Conservation (phyloP, 2,113 vertebrate genomes). For the Platichthys stellatus region DNA sequence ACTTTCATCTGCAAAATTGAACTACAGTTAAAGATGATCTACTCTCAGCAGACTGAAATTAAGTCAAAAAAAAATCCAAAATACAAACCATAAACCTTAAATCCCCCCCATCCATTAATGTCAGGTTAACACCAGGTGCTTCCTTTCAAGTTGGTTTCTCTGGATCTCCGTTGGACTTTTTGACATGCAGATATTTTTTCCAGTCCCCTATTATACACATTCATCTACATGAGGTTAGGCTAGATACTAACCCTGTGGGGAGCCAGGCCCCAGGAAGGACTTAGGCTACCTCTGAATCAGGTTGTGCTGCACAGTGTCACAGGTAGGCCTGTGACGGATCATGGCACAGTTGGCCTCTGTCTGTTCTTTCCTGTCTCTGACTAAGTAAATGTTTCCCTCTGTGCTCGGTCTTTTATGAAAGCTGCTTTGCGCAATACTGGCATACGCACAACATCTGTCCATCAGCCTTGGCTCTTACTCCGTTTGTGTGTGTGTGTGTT, state of each 20-base stretch:
- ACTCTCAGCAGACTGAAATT: constrained; percentile 17
- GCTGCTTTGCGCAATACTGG: constrained; percentile 64
- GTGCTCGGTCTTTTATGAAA: constrained; percentile 67
- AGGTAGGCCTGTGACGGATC: constrained; percentile 67
- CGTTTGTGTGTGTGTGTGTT: constrained; percentile 18
- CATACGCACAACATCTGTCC: constrained; percentile 70
- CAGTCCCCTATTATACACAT: background rate
- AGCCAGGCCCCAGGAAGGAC: constrained; percentile 41
- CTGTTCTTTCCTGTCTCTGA: constrained; percentile 74
- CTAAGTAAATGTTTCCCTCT: constrained; percentile 79
- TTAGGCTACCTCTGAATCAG: constrained; percentile 51
- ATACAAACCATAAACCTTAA: constrained; percentile 21
- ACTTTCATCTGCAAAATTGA: constrained; percentile 8
- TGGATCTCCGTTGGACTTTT: constrained; percentile 8
- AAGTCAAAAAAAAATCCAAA: background rate
- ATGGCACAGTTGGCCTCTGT: constrained; percentile 64
- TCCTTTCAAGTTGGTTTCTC: constrained; percentile 15
- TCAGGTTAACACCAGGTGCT: constrained; percentile 17
- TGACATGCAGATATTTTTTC: constrained; percentile 33
- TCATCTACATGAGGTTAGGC: constrained; percentile 5
- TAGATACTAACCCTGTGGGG: constrained; percentile 11
- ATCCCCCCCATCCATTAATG: background rate
- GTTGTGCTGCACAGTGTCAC: constrained; percentile 60
- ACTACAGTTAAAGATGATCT: background rate
- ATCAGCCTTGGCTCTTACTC: constrained; percentile 59